Conservation (phyloP, 1,140 invertebrate species). For the Trypoxylus dichotomus region DNA sequence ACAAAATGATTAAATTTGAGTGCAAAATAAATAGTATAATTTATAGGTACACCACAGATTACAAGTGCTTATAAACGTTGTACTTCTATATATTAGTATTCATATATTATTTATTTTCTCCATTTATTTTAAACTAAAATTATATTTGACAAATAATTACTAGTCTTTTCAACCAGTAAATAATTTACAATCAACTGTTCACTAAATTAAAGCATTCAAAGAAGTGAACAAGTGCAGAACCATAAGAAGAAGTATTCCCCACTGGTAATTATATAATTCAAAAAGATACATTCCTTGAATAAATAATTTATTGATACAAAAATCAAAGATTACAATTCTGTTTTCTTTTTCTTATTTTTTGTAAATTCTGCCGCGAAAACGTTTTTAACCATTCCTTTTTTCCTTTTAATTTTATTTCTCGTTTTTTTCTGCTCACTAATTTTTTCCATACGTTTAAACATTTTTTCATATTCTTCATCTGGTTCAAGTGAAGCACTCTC, state of each 20-base stretch:
- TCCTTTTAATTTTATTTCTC: constrained; percentile 3
- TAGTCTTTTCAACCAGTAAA: too few species aligned
- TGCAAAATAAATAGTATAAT: too few species aligned
- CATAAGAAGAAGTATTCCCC: background rate
- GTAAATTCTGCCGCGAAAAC: background rate
- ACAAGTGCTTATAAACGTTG: too few species aligned
- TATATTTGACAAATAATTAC: too few species aligned
- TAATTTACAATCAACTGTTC: too few species aligned
- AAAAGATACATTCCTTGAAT: background rate
- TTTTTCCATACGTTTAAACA: constrained; percentile 51
- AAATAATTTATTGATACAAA: background rate
- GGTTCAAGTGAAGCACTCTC: constrained; percentile 8
- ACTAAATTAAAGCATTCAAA: background rate
- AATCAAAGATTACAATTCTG: background rate
- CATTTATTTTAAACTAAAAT: background rate
- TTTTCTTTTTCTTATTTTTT: background rate
- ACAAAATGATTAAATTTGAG: too few species aligned
- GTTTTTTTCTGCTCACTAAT: constrained; percentile 35
- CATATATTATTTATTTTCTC: too few species aligned
- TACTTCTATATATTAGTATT: too few species aligned
- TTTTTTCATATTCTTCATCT: constrained; percentile 49
- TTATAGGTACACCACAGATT: too few species aligned
- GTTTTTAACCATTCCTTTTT: background rate
- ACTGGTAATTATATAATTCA: background rate
- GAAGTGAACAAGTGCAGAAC: background rate